Base-by-base conservation (phyloP, 1,140 invertebrate genomes). In the Sycophaga agraensis region DNA sequence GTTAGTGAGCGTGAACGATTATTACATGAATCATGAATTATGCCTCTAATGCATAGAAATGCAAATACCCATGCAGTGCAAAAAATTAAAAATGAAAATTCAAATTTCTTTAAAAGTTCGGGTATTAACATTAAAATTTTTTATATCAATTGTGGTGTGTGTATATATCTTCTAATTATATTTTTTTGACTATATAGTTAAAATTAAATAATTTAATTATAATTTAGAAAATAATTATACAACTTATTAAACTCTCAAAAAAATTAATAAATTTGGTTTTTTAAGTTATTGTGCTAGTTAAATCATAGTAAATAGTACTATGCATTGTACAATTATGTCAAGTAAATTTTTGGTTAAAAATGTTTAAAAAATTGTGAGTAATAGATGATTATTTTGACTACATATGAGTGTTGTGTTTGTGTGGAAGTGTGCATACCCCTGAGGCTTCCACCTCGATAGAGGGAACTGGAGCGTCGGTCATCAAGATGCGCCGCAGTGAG, bases 401-500 rank as follows among this genome's bases (percentile, higher is more conserved):
- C 34, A 31, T 50, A 21, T 51, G 51, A 63, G 35, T 58, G 54
- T 63, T 40, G 46, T 40, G 54, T 58, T 35, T 17, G 54, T 63
- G 61, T 57, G 21, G 45, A 45, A 72, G 71, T 72, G 76, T 78
- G 76, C 79, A 70, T 81, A 81, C 79, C 79, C 79, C 78, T 81
- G 70, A 80, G 78, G 70, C 79, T 81, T 73, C 79, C 73, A 73
- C 78, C 79, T 71, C 78, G 73, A 70, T 75, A 79, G 71, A 81
- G 75, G 59, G 74, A 69, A 53, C 75, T 76, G 70, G 77, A 75
- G 57, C 79, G 76, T 48, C 76, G 75, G 45, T 81, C 79, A 50
- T 81, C 78, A 50, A 76, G 73, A 64, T 80, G 78, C 24, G 78
- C 78, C 56, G 76, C 85, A 68, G 89, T 89, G 63, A 93, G 84